Conservation (phyloP, 2,888 invertebrate species). For the Theretra japonica region DNA sequence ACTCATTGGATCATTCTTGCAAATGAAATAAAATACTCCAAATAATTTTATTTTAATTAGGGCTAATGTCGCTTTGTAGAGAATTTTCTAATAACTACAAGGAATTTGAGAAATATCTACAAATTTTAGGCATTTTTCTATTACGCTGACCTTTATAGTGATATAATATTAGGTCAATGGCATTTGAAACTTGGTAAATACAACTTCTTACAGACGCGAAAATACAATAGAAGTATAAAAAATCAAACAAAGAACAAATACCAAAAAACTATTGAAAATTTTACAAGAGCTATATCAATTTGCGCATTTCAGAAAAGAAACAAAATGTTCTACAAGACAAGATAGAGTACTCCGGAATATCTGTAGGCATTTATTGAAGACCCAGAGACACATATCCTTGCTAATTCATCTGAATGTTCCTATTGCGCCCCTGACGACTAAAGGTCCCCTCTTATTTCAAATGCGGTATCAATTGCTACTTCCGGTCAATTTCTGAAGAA, state of each 20-base stretch:
- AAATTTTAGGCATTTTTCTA: not conserved
- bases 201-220: no score
- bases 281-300: no score
- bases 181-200: not conserved
- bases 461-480: not conserved
- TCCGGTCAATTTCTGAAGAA: conserved; percentile 10
- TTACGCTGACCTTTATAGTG: not conserved
- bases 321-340: no score
- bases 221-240: no score
- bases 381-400: no score
- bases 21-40: not conserved
- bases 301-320: no score
- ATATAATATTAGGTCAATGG: not conserved
- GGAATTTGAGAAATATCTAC: not conserved
- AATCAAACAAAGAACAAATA: no score
- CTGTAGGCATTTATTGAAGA: no score
- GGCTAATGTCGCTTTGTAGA: not conserved
- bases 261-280: no score
- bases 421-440: not conserved
- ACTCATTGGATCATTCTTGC: not conserved
- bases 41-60: not conserved
- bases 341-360: no score
- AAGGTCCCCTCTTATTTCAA: not conserved
- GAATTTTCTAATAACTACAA: not conserved
- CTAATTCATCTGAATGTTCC: not conserved